phyloP scores from a whole-genome alignment of 2,797 vertebrate genomes.

The Bufotes viridis region DNA sequence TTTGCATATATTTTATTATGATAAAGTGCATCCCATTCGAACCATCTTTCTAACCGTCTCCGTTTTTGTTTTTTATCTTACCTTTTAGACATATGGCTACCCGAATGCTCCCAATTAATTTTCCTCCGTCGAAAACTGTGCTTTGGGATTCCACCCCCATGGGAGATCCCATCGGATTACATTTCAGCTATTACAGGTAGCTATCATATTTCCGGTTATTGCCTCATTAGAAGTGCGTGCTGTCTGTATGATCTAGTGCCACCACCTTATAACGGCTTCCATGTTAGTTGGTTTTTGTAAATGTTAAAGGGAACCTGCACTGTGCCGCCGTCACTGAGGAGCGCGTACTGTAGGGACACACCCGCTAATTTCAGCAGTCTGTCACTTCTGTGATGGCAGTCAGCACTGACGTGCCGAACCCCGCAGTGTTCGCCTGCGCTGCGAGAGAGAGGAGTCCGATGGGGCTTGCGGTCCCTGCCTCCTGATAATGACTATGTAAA shows the following conservation, averaged over 20 bases:
- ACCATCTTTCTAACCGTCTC: not conserved
- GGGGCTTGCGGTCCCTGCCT: too few species aligned
- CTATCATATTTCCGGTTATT: constrained; percentile 15
- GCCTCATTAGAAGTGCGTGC: not conserved
- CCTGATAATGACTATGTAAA: too few species aligned
- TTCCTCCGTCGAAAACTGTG: constrained; percentile 84
- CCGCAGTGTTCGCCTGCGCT: too few species aligned
- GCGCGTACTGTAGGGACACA: too few species aligned
- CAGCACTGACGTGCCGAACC: too few species aligned
- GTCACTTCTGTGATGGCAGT: too few species aligned
- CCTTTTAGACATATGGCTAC: constrained; percentile 46
- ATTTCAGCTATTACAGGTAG: constrained; percentile 86
- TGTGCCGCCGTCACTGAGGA: too few species aligned
- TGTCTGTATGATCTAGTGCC: not conserved
- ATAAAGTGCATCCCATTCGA: not conserved
- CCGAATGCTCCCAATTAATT: constrained; percentile 79
- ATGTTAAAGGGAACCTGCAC: too few species aligned
- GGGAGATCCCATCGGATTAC: constrained; percentile 80
- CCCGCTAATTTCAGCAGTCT: too few species aligned
- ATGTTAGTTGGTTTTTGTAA: too few species aligned
- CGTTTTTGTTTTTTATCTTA: not conserved
- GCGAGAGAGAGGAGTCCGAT: too few species aligned
- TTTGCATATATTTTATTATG: not conserved
- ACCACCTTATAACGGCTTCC: too few species aligned
- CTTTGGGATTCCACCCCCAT: constrained; percentile 86